Percentiles rank a stretch among this genome's conserved stretches.
Conservation (phyloP, 2,113 vertebrate genomes). For the Bothrops jararaca region DNA sequence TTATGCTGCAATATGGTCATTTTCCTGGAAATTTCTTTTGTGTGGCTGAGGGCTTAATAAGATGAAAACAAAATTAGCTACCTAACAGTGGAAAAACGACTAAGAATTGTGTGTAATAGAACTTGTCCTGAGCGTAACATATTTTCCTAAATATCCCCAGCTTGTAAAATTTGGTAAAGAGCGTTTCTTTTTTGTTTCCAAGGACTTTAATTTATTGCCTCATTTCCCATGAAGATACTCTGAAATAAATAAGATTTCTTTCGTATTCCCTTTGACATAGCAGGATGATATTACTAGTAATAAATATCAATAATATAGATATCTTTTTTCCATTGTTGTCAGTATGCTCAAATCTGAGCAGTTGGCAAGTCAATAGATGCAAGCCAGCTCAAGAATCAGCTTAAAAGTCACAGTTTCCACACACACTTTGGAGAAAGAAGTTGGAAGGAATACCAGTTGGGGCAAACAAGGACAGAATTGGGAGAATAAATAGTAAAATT, state of each 20-base stretch:
- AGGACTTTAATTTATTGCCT: background rate
- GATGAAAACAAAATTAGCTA: background rate
- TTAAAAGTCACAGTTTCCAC: background rate
- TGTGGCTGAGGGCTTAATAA: background rate
- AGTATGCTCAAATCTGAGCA: background rate
- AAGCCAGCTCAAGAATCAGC: background rate
- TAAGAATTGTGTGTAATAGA: background rate
- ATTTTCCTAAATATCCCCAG: background rate
- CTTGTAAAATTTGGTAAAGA: background rate
- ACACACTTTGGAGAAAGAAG: background rate
- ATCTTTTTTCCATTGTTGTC: background rate
- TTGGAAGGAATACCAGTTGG: background rate
- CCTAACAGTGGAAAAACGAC: background rate
- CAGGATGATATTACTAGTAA: background rate
- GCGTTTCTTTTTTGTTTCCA: background rate
- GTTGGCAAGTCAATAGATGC: background rate
- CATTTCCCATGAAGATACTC: background rate
- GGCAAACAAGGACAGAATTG: background rate
- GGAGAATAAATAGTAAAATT: background rate
- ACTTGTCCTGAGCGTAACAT: background rate
- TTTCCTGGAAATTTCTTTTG: too few species aligned
- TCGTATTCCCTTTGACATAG: background rate
- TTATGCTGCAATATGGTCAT: background rate
- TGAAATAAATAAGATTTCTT: background rate
- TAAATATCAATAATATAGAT: background rate